Conservation (phyloP, 2,113 vertebrate species). For the Lepus europaeus region DNA sequence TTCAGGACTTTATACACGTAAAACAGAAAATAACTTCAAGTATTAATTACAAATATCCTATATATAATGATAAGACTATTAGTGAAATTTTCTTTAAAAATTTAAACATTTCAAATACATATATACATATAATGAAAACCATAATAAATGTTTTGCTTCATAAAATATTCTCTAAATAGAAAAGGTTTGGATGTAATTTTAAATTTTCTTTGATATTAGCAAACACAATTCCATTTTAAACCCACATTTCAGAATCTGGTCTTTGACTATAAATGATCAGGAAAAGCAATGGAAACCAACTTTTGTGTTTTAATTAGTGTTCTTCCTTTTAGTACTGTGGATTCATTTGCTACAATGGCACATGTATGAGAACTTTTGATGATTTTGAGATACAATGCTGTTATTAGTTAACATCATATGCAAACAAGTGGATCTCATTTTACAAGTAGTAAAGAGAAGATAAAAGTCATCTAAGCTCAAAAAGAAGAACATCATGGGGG, state of each 20-base stretch:
- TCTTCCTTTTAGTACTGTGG: not conserved
- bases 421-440: not conserved
- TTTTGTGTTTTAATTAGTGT: not conserved
- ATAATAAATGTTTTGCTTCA: not conserved
- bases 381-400: not conserved
- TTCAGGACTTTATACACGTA: not conserved
- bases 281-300: not conserved
- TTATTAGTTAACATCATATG: not conserved
- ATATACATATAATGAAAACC: not conserved
- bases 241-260: not conserved
- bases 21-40: not conserved
- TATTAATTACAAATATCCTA: not conserved
- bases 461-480: not conserved
- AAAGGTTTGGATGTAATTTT: not conserved
- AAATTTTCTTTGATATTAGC: slow-evolving; percentile 10
- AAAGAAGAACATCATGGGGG: not conserved
- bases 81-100: not conserved
- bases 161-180: not conserved
- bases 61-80: not conserved
- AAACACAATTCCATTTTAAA: slow-evolving; percentile 28
- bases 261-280: not conserved
- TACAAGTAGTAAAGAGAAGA: not conserved
- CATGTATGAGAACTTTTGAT: not conserved
- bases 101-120: not conserved
- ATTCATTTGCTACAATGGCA: not conserved